Conservation (phyloP, 2,888 invertebrate genomes). For the Alsophila aescularia region DNA sequence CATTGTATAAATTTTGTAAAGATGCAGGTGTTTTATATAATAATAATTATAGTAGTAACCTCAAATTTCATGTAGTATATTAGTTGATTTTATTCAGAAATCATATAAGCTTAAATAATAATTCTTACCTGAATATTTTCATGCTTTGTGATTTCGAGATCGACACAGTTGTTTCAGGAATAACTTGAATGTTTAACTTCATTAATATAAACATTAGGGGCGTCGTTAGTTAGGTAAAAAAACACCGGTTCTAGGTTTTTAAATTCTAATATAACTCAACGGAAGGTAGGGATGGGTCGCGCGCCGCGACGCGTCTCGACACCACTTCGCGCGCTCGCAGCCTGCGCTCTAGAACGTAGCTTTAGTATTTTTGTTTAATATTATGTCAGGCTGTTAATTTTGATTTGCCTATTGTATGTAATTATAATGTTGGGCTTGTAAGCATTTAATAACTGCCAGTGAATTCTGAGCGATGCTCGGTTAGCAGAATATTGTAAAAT, state of each 20-base stretch:
- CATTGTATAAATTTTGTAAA: constrained; percentile 65
- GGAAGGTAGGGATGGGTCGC: neutral
- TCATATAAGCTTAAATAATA: constrained; percentile 56
- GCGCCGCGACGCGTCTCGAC: neutral
- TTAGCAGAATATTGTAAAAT: constrained; percentile 12
- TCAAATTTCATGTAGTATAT: constrained; percentile 57
- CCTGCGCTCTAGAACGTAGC: constrained; percentile 25
- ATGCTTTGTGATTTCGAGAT: constrained; percentile 44
- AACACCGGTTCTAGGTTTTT: constrained; percentile 65
- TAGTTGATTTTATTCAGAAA: constrained; percentile 58
- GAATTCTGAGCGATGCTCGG: constrained; percentile 11
- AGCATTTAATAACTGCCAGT: constrained; percentile 22
- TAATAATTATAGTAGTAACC: constrained; percentile 54
- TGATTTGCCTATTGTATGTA: constrained; percentile 23
- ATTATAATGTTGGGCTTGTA: constrained; percentile 18
- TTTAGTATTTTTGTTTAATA: constrained; percentile 17
- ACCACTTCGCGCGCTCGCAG: too few species aligned
- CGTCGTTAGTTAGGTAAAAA: constrained; percentile 62
- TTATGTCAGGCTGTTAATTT: constrained; percentile 20
- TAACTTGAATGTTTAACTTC: constrained; percentile 41
- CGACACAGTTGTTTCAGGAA: constrained; percentile 36
- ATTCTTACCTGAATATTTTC: constrained; percentile 46
- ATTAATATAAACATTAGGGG: constrained; percentile 43
- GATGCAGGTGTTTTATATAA: constrained; percentile 64
- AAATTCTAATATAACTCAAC: constrained; percentile 8